Base-by-base conservation (phyloP, 2,113 vertebrate genomes). In the Ailurus styani region DNA sequence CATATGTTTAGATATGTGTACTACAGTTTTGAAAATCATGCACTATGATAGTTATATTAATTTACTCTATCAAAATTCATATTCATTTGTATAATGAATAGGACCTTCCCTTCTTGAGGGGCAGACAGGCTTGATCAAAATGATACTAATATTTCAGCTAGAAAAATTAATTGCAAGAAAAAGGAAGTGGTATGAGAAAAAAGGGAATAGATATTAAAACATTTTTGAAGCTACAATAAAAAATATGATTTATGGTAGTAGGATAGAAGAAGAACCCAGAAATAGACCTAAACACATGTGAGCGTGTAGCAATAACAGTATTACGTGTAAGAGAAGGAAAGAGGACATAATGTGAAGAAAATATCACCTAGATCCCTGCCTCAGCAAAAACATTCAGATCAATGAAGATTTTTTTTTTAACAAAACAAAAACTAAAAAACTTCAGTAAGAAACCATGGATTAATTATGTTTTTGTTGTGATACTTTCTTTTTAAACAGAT, bases 401-500 rank as follows among this genome's bases (percentile, higher is more conserved):
- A 70, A 57, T 66, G 15, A 50, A 93, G 78, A 85, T n/a, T n/a
- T n/a, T n/a, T n/a, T n/a, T n/a, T n/a, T n/a, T n/a, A n/a, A n/a
- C n/a, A n/a, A n/a, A 85, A 23, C 31, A 55, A 42, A 50, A 60
- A 54, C 23, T 64, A 85, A 54, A 90, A 68, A 70, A 64, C 42
- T 84, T 92, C 27, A 93, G 1, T 88, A 95, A 87, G 85, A 94
- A 90, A 95, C 6, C 57, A n/a, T 94, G 77, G 68, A 95, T 97
- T 98, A 93, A 97, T 86, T 94, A 66, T 94, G 52, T 94, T 97
- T 97, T 96, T 97, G 89, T 97, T 97, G 85, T 98, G 85, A 93
- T 94, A 85, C 96, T 97, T 97, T 98, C 73, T 96, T 97, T 97
- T 98, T 96, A 98, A 96, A 97, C 91, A 97, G 85, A 97, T 96